Percentiles rank a stretch among this genome's conserved stretches.
phyloP scores from a whole-genome alignment of 2,797 vertebrate genomes.

The Spheniscus humboldti region DNA sequence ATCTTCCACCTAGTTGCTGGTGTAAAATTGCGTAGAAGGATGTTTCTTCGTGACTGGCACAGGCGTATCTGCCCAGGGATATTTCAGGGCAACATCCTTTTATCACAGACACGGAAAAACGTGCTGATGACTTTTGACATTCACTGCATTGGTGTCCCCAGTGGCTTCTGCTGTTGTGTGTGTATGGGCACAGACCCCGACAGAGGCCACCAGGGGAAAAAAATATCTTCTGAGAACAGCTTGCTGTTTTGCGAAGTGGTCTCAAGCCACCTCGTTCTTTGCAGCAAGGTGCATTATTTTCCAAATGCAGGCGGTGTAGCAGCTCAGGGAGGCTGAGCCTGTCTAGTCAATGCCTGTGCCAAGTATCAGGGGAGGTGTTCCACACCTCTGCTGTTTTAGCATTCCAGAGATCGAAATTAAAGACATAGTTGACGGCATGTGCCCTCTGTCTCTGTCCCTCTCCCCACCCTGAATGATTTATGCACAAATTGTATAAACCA shows the following conservation, averaged over 20 bases:
- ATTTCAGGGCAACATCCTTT: not conserved
- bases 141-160: not conserved
- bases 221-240: not conserved
- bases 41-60: not conserved
- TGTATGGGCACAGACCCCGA: not conserved
- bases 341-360: not conserved
- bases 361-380: not conserved
- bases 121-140: not conserved
- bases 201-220: not conserved
- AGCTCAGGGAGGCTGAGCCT: not conserved
- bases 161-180: not conserved
- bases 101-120: not conserved
- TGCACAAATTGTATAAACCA: not conserved
- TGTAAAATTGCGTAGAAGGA: not conserved
- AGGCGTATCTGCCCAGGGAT: not conserved
- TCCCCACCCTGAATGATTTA: not conserved
- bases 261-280: not conserved
- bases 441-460: not conserved
- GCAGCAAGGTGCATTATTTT: not conserved
- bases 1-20: not conserved
- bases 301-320: not conserved
- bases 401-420: not conserved
- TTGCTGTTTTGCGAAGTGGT: not conserved
- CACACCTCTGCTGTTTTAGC: not conserved
- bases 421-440: not conserved